Conservation (phyloP, 2,113 vertebrate species). For the Lucifuga dentata region DNA sequence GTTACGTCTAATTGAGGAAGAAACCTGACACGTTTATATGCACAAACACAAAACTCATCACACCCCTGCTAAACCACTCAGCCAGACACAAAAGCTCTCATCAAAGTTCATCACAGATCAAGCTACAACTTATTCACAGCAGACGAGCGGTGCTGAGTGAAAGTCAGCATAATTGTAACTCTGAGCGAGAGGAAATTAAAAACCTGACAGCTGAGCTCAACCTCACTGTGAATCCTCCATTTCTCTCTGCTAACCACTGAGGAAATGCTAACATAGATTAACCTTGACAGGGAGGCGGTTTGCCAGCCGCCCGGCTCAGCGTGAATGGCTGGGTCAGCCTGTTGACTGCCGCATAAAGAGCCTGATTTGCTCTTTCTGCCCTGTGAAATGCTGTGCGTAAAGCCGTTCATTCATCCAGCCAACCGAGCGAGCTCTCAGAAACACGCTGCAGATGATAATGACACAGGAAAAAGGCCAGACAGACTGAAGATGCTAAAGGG, state of each 20-base stretch:
- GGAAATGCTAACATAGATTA: slow-evolving; percentile 59
- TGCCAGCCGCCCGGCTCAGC: slow-evolving; percentile 22
- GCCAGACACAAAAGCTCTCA: background rate
- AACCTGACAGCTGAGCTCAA: slow-evolving; percentile 19
- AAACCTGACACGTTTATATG: slow-evolving; percentile 6
- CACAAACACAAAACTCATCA: slow-evolving; percentile 12
- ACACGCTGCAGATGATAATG: too few relatives aligned
- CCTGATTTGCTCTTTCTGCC: slow-evolving; percentile 15
- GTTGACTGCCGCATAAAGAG: slow-evolving; percentile 22
- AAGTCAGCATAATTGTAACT: slow-evolving; percentile 21
- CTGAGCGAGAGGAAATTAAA: slow-evolving; percentile 22
- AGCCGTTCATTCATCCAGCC: slow-evolving; percentile 18
- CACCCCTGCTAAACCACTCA: slow-evolving; percentile 23
- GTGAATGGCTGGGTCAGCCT: slow-evolving; percentile 38
- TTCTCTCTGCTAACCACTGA: slow-evolving; percentile 73
- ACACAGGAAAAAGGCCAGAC: too few relatives aligned
- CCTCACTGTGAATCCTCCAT: slow-evolving; percentile 31
- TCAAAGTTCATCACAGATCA: slow-evolving; percentile 33
- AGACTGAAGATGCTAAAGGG: too few relatives aligned
- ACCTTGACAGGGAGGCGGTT: slow-evolving; percentile 34
- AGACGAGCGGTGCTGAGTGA: slow-evolving; percentile 1
- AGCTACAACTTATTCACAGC: slow-evolving; percentile 4
- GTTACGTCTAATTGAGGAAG: slow-evolving; percentile 7
- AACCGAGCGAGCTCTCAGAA: too few relatives aligned
- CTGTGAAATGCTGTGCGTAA: slow-evolving; percentile 4